Percentiles rank a stretch among this genome's conserved stretches.
These are phyloP conservation scores for Eustalomyia histrio DNA, from an alignment of 2,888 invertebrate species.

Conservation along the genomic window DNA sequence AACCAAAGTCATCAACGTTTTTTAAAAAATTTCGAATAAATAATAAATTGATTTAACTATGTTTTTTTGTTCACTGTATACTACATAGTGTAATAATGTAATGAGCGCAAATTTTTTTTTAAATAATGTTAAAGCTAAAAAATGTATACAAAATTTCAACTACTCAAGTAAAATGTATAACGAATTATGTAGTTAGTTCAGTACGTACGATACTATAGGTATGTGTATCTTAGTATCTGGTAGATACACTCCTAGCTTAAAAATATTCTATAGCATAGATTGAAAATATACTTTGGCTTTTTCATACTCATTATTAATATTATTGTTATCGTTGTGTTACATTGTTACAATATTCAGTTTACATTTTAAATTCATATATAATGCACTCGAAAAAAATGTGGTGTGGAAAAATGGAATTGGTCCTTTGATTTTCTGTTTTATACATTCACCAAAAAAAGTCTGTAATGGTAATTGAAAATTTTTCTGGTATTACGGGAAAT, in stretches of 20 bases:
- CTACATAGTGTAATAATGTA: conserved; percentile 53
- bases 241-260: background rate
- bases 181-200: background rate
- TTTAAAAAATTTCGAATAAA: too few relatives aligned
- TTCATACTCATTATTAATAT: conserved; percentile 53
- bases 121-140: conserved; percentile 14
- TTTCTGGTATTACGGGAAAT: too few relatives aligned
- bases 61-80: too few relatives aligned
- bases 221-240: background rate
- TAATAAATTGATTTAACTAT: too few relatives aligned
- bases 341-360: conserved; percentile 53
- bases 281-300: conserved; percentile 47
- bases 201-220: background rate
- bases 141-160: conserved; percentile 8
- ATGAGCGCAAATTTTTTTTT: conserved; percentile 57
- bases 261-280: conserved; percentile 34
- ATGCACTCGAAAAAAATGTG: conserved; percentile 37
- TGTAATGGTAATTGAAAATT: too few relatives aligned
- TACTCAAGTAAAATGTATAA: background rate
- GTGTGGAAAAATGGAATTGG: background rate
- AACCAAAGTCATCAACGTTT: too few relatives aligned
- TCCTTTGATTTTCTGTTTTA: background rate
- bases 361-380: background rate
- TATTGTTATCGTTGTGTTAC: conserved; percentile 48
- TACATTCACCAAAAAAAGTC: too few relatives aligned